Evolutionary conservation across 2,113 vertebrate genomes (phyloP), one percentile per base, ranked within the genome.

Genomic region (Megalops atlanticus): DNA sequence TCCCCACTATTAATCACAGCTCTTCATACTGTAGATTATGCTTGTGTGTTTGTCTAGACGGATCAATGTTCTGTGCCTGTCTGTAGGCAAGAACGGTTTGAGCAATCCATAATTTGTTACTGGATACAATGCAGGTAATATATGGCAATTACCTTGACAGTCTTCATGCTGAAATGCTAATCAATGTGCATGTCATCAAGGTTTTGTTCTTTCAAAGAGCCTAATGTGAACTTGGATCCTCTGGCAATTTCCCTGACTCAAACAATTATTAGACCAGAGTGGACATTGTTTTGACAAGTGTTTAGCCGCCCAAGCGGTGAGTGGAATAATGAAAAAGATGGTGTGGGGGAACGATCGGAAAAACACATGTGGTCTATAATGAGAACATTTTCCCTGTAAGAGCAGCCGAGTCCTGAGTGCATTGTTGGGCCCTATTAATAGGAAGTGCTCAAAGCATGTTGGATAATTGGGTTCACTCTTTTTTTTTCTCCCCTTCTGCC

Each of bases 201-300:
- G 76, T 79, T 79, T 72, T 71, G 58, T 39, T 11, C 52, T 16
- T 52, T 35, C 81, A 81, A 73, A 78, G 58, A 35, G 68, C 2
- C 68, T 83, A 76, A 72, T 76, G 75, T 76, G 52, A 82, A 78
- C 79, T 35, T 49, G 74, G 76, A 45, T 77, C 49, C 47, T 69
- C 35, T 39, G 45, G 43, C 72, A 75, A 75, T 78, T 77, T 33
- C 36, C 58, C 64, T 27, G 64, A 81, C 68, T 71, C 38, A 81
- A 78, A 70, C 81, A 77, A 33, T 83, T 75, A 84, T 78, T 40
- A 77, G 24, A 75, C 73, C 52, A 1, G 54, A 81, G 45, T 76
- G 71, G 73, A 41, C 80, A 78, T 86, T 88, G 84, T 89, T 79
- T 82, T 90, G 71, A 75, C 68, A 72, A 70, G 35, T 73, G 38